These are phyloP conservation scores for Leptinotarsa lineolata DNA, from an alignment of 1,140 invertebrate species.

Conservation along the genomic window DNA sequence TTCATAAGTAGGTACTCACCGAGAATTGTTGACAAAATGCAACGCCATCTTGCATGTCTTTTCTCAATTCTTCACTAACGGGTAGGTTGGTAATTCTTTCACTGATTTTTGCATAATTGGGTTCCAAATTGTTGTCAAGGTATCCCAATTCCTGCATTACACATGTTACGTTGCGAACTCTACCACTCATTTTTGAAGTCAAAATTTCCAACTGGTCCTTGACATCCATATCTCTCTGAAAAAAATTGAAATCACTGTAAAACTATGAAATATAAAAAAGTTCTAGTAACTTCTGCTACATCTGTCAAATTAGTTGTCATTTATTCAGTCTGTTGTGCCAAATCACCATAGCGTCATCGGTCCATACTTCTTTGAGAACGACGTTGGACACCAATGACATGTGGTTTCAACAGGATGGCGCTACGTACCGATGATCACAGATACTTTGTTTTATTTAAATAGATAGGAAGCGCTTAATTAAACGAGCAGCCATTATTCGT, in stretches of 20 bases:
- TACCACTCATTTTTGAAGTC: slow-evolving; percentile 59
- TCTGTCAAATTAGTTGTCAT: no score
- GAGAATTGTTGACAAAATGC: slow-evolving; percentile 69
- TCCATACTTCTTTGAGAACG: no score
- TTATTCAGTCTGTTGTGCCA: no score
- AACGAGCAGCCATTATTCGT: no score
- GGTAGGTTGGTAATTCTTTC: slow-evolving; percentile 64
- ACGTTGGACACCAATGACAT: no score
- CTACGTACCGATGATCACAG: no score
- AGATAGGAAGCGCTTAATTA: no score
- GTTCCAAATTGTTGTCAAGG: slow-evolving; percentile 67
- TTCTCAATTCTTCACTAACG: slow-evolving; percentile 62
- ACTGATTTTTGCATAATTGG: slow-evolving; percentile 65
- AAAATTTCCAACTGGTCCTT: slow-evolving; percentile 63
- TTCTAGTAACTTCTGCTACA: no score
- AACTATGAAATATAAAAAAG: no score
- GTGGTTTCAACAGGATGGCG: no score
- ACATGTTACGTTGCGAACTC: slow-evolving; percentile 65
- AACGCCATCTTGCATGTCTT: slow-evolving; percentile 66
- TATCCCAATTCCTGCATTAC: slow-evolving; percentile 72
- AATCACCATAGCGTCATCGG: no score
- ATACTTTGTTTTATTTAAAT: no score
- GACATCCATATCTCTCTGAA: slow-evolving; percentile 63
- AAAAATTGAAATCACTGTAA: background rate
- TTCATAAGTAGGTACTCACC: slow-evolving; percentile 54